These are phyloP conservation scores for Geopemphigus sp. DNA, from an alignment of 1,140 invertebrate species.

Conservation along the genomic window DNA sequence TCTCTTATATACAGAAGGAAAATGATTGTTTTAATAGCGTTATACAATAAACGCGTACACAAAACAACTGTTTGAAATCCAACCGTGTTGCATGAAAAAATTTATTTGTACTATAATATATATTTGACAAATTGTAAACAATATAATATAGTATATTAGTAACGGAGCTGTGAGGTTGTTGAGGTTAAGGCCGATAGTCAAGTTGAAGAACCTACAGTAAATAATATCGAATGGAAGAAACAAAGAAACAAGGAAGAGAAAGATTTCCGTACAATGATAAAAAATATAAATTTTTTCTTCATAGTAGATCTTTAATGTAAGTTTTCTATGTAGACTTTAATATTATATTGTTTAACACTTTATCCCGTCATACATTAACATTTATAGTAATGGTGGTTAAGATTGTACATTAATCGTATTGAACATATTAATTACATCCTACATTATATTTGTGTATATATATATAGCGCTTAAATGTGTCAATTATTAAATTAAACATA, in stretches of 20 bases:
- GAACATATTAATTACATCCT: no score
- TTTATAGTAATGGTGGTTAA: no score
- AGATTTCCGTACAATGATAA: slow-evolving; percentile 4
- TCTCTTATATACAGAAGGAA: neutral
- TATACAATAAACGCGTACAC: neutral
- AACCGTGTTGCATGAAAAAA: slow-evolving; percentile 26
- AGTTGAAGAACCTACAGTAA: slow-evolving; percentile 39
- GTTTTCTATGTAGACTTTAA: neutral
- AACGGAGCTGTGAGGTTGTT: slow-evolving; percentile 18
- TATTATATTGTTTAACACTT: no score
- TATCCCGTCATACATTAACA: no score
- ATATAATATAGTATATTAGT: neutral
- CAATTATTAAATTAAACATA: no score
- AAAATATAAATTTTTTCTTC: neutral
- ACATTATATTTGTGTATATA: no score
- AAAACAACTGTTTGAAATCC: slow-evolving; percentile 25
- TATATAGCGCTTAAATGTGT: no score
- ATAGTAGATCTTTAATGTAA: neutral
- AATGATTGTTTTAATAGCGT: slow-evolving; percentile 4
- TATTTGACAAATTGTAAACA: slow-evolving; percentile 7
- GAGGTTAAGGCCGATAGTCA: slow-evolving; percentile 37
- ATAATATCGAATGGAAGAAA: slow-evolving; percentile 24
- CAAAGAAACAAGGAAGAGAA: slow-evolving; percentile 44
- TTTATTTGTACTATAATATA: neutral
- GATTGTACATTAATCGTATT: no score